Evolutionary conservation across 2,888 invertebrate genomes (phyloP), one percentile per base, ranked within the genome.

Genomic region (Philereme transversata): DNA sequence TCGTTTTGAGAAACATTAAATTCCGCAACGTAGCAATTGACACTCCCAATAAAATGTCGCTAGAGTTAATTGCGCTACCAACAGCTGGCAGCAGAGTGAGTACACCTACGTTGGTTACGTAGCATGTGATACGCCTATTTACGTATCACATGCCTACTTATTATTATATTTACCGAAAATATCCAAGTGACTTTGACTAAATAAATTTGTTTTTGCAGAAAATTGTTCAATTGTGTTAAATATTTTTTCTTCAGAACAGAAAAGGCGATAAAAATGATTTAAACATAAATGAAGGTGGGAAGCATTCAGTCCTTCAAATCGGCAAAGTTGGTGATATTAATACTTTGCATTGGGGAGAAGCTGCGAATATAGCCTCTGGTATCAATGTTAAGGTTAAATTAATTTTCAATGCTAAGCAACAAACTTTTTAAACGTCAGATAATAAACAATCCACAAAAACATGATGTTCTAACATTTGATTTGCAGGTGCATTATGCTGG

Each of bases 1-100:
- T 86, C 5, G 4, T 68, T 4, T 61, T 87, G 10, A 72, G 80
- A 58, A 65, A 74, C 51, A 61, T 84, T 4, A 69, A 75, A 58
- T 82, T 79, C 38, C 63, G 64, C 4, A 70, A 80, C 54, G 46
- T 79, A 4, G 70, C 76, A 0, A 65, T 64, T 6, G 46, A 76
- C 4, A 49, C 58, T 10, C 54, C 81, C 5, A 78, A 72, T 59
- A 52, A 70, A 7, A 53, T 59, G 6, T 33, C 51, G 10, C 40
- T 57, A 10, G 45, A 45, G 5, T 11, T 57, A 1, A 9, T 10
- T 22, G 5, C 8, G 9, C 38, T 34, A 9, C 11, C 51, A 8
- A n/a, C 35, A 10, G 5, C n/a, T 38, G 49, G 49, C 8, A 43
- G 34, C 9, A 44, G 50, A 38, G 55, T 55, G 48, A 48, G 48